Percentiles rank a stretch among this genome's conserved stretches.
Evolutionary conservation across 2,113 vertebrate genomes (phyloP).

Genomic region (western clawed frog (Xenopus tropicalis)): DNA sequence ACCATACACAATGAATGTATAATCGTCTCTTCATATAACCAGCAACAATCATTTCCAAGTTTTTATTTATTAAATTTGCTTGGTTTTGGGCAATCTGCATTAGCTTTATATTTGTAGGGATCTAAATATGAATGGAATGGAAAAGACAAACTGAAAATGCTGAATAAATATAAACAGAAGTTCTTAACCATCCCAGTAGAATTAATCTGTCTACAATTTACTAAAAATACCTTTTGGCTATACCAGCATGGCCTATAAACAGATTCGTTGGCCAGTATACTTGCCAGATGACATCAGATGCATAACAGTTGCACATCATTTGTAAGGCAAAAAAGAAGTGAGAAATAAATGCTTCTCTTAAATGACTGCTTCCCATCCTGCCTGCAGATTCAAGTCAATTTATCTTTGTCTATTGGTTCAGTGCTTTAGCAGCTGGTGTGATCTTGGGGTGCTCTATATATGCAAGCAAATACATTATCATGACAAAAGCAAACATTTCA

Average conservation of each 20-base stretch:
- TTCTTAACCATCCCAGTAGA: not conserved
- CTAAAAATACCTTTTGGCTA: constrained; percentile 11
- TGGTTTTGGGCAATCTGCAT: no score
- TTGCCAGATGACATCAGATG: constrained; percentile 38
- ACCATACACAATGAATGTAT: no score
- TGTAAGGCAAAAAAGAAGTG: constrained; percentile 19
- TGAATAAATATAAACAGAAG: not conserved
- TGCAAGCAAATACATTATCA: constrained; percentile 13
- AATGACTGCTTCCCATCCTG: constrained; percentile 21
- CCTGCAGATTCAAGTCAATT: constrained; percentile 22
- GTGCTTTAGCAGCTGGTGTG: constrained; percentile 28
- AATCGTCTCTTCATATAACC: no score
- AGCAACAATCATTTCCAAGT: no score
- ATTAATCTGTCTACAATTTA: constrained; percentile 10
- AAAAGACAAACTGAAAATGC: no score
- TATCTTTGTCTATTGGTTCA: constrained; percentile 39
- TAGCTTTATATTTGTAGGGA: no score
- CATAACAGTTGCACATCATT: constrained; percentile 40
- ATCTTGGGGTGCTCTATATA: constrained; percentile 14
- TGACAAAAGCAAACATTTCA: constrained; percentile 21
- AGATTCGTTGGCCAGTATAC: constrained; percentile 11
- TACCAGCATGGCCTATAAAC: constrained; percentile 38
- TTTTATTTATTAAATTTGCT: no score
- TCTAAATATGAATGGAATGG: no score
- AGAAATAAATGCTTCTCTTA: constrained; percentile 12